Conservation (phyloP, 1,140 invertebrate genomes). For the Orussus abietinus region DNA sequence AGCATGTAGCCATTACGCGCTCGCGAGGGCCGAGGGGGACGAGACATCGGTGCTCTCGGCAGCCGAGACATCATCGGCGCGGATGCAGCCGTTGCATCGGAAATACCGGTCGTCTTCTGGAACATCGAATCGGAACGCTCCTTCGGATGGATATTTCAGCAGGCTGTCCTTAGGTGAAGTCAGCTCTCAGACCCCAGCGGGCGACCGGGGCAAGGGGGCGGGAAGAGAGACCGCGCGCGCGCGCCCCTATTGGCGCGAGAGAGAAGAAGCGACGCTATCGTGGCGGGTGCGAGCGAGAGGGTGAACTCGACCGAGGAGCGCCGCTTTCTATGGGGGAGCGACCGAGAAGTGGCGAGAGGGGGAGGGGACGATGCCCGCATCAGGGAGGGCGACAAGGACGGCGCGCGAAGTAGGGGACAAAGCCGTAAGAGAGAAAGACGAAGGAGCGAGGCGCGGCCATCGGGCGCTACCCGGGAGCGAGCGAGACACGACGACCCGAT, state of each 20-base stretch:
- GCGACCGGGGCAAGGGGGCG: not conserved
- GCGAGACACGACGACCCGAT: too few species aligned
- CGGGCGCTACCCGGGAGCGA: too few species aligned
- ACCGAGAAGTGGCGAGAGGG: not conserved
- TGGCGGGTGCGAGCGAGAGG: slow-evolving; percentile 14
- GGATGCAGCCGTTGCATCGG: slow-evolving; percentile 4
- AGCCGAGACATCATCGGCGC: too few species aligned
- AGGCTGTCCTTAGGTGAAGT: slow-evolving; percentile 17
- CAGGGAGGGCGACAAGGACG: too few species aligned
- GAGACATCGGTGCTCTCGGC: too few species aligned
- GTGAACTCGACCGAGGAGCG: not conserved
- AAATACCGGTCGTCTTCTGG: slow-evolving; percentile 13
- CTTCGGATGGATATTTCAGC: slow-evolving; percentile 19
- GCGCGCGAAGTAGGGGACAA: not conserved
- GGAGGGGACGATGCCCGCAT: too few species aligned
- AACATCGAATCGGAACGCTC: slow-evolving; percentile 17
- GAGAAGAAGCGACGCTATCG: slow-evolving; percentile 7
- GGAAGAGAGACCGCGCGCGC: not conserved
- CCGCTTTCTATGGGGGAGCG: not conserved
- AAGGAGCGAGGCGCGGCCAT: too few species aligned
- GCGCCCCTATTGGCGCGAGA: not conserved
- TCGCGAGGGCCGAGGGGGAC: too few species aligned
- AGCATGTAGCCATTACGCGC: too few species aligned
- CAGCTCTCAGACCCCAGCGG: slow-evolving; percentile 9
- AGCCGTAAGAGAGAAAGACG: not conserved